A percentile compares a stretch with the other conserved stretches of the same genome.
phyloP scores from a whole-genome alignment of 2,888 invertebrate genomes.

The Eupithecia pulchellata region DNA sequence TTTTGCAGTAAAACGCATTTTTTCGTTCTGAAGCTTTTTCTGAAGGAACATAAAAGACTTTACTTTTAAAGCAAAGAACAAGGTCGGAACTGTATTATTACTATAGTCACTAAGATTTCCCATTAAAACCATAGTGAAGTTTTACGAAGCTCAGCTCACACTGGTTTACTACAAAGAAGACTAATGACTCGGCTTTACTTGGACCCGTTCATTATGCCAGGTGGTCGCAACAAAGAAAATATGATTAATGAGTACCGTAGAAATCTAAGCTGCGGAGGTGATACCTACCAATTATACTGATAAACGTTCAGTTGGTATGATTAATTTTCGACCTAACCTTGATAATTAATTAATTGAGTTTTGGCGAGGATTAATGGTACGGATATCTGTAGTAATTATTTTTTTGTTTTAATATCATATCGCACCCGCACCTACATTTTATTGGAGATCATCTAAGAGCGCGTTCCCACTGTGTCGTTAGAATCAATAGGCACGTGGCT shows the following conservation, averaged over 20 bases:
- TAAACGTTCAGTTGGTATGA: constrained; percentile 9
- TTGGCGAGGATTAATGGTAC: background rate
- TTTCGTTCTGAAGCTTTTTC: background rate
- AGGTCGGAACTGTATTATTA: background rate
- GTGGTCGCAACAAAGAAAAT: constrained; percentile 26
- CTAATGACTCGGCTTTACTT: constrained; percentile 10
- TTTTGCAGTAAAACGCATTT: background rate
- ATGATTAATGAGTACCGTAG: constrained; percentile 40
- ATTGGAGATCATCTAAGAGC: too few relatives aligned
- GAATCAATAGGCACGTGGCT: too few relatives aligned
- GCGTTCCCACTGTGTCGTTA: too few relatives aligned
- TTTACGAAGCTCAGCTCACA: constrained; percentile 15
- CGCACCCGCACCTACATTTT: too few relatives aligned
- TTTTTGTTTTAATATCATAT: too few relatives aligned
- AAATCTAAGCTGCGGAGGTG: constrained; percentile 33
- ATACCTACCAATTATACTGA: constrained; percentile 24
- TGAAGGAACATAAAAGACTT: too few relatives aligned
- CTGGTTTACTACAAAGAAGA: constrained; percentile 17
- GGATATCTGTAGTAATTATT: background rate
- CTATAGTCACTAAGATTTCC: constrained; percentile 5
- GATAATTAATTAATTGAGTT: background rate
- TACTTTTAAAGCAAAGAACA: background rate
- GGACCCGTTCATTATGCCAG: constrained; percentile 31
- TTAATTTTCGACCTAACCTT: constrained; percentile 33
- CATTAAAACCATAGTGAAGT: constrained; percentile 33